phyloP scores from a whole-genome alignment of 2,797 vertebrate genomes.

The Tragopan temminckii region DNA sequence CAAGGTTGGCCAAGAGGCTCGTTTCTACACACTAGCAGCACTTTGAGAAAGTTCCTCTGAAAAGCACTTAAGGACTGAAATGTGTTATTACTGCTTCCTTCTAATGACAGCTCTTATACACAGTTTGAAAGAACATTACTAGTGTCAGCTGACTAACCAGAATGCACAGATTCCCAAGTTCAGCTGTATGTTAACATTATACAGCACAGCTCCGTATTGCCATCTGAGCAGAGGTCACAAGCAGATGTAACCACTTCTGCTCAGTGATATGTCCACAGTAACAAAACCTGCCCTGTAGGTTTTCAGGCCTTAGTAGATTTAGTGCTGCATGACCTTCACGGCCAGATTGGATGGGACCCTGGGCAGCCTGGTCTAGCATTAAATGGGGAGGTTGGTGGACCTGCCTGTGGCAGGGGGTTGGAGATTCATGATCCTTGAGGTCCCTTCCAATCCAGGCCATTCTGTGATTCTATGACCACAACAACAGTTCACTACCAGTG shows the following conservation, averaged over 20 bases:
- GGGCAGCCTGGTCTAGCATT: no score
- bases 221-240: background rate
- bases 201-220: fast-evolving
- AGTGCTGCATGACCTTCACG: background rate
- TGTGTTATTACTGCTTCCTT: fast-evolving
- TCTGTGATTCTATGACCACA: background rate
- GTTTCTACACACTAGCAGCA: background rate
- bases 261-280: background rate
- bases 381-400: no score
- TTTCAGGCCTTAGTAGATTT: background rate
- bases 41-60: background rate
- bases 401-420: no score
- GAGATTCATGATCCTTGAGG: no score
- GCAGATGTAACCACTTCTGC: background rate
- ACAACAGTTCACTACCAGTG: background rate
- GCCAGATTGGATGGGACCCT: no score
- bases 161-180: background rate
- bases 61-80: background rate
- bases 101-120: background rate
- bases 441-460: no score
- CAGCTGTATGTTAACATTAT: background rate
- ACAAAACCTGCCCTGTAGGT: background rate
- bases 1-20: background rate
- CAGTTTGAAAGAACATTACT: background rate
- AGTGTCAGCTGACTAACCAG: background rate